Conservation (phyloP, 2,888 invertebrate species). For the Schizaphis graminum region DNA sequence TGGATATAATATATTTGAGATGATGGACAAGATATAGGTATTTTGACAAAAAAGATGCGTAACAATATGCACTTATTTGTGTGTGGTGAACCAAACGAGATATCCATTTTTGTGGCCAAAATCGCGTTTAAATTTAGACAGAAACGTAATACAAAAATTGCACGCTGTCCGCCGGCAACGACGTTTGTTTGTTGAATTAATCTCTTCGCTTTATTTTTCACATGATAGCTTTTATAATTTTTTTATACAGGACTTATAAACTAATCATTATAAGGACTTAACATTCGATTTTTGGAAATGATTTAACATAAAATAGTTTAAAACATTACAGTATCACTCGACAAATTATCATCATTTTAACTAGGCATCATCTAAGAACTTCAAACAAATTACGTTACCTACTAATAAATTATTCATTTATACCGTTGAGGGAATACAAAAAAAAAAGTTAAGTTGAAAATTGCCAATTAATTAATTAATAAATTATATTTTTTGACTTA, state of each 20-base stretch:
- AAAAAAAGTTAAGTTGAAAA: not conserved
- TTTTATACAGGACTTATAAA: not conserved
- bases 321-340: not conserved
- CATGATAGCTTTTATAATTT: not conserved
- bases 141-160: constrained; percentile 45
- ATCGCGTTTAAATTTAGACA: constrained; percentile 45
- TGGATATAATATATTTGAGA: not conserved
- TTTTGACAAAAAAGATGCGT: not conserved
- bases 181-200: not conserved
- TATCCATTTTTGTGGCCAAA: constrained; percentile 46
- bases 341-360: not conserved
- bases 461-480: not conserved
- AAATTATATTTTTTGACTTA: not conserved
- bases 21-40: not conserved
- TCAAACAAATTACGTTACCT: not conserved
- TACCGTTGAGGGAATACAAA: not conserved
- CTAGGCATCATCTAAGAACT: too few species aligned
- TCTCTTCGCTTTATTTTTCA: not conserved
- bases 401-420: not conserved
- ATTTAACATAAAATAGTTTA: not conserved
- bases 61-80: not conserved
- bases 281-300: not conserved
- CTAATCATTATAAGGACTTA: not conserved
- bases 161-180: not conserved
- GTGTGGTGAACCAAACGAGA: not conserved